Evolutionary conservation across 2,888 invertebrate species (phyloP), one percentile per base, ranked within the genome.

Genomic region (Sepiola atlantica): DNA sequence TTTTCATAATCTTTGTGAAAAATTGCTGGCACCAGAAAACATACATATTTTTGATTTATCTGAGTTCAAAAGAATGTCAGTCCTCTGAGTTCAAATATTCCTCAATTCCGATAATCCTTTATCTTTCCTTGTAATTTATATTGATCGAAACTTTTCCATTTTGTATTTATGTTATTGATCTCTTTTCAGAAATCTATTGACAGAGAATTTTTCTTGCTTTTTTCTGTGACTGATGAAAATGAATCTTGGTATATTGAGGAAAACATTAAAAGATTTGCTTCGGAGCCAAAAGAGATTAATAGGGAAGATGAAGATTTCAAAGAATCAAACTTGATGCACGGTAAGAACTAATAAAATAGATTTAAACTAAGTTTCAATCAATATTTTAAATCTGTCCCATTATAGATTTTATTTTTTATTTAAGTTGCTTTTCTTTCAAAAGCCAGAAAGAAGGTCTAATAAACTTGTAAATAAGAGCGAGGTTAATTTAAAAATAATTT

Each of bases 201-300:
- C 35, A 95, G 94, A 61, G 96, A 96, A 92, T 95, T 95, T 92
- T 95, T 96, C 94, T 91, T 96, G n/a, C 90, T 96, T 94, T 95
- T 96, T 90, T 94, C 95, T 54, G 95, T 95, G 10, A 95, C 95
- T n/a, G 96, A 96, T 90, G 96, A 96, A 94, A 96, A 96, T 61
- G 93, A 95, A 55, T 95, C 95, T 14, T 95, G 95, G 95, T 96
- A 96, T 93, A 93, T 95, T 3, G 95, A 96, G 35, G 94, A 95
- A 32, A 96, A 95, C 92, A 95, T 95, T 14, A 28, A 92, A 94
- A 95, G n/a, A 92, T 93, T 28, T 57, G 2, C 57, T 94, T 54
- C 91, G 20, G 16, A 93, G 32, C 93, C 55, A 35, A 16, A 93
- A 1, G n/a, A 21, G 0, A 94, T 96, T 35, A 95, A 96, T n/a